phyloP scores from a whole-genome alignment of 2,797 vertebrate species.

The Lepidocolaptes lacrymiger region DNA sequence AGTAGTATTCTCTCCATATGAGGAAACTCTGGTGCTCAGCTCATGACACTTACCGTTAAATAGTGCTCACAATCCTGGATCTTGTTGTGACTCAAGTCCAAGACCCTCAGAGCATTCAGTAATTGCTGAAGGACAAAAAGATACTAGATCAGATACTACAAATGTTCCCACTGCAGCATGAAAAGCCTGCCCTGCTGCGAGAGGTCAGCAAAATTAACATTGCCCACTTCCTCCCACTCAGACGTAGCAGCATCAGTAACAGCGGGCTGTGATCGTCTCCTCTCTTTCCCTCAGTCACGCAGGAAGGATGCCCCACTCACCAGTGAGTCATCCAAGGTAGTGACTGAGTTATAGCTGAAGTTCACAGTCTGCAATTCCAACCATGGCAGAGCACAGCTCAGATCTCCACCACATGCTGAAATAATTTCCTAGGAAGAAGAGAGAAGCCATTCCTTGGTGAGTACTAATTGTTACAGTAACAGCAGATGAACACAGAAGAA shows the following conservation, averaged over 20 bases:
- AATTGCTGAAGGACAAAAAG: constrained; percentile 81
- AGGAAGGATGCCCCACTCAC: constrained; percentile 76
- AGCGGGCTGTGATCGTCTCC: background rate
- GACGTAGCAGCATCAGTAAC: background rate
- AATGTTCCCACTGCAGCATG: background rate
- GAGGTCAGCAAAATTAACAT: background rate
- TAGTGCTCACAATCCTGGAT: constrained; percentile 89
- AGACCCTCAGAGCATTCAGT: constrained; percentile 86
- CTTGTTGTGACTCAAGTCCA: constrained; percentile 96
- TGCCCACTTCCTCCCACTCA: background rate
- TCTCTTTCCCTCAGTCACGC: background rate
- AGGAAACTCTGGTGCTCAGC: background rate
- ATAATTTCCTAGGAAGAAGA: constrained; percentile 87
- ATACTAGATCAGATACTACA: background rate
- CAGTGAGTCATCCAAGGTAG: constrained; percentile 89
- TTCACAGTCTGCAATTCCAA: constrained; percentile 91
- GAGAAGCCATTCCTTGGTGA: background rate
- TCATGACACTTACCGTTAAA: constrained; percentile 78
- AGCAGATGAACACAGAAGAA: constrained; percentile 1
- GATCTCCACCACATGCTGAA: constrained; percentile 92
- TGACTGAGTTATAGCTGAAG: constrained; percentile 93
- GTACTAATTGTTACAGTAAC: background rate
- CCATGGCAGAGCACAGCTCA: constrained; percentile 95
- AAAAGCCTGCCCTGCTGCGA: background rate
- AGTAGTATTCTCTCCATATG: background rate